Evolutionary conservation across 2,888 invertebrate genomes (phyloP), one percentile per base, ranked within the genome.

Genomic region (Mechanitis messenoides): DNA sequence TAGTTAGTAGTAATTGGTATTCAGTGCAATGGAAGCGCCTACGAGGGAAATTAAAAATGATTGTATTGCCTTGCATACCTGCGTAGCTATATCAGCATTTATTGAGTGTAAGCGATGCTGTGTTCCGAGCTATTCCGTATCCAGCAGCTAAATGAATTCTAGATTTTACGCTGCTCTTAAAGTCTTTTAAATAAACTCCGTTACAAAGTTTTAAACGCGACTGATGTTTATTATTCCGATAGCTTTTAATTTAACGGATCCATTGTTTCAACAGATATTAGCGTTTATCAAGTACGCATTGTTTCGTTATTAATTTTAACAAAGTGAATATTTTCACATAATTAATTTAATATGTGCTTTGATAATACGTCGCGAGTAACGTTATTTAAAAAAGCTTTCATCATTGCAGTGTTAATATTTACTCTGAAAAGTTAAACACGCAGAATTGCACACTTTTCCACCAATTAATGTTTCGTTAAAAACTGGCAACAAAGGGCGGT

Each of bases 401-500:
- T 61, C 45, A 84, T 85, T 83, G 78, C 81, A 74, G 68, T 77
- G 81, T 84, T 81, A 84, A 84, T 84, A 84, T 87, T 84, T 80
- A 81, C 80, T 72, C 70, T 70, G 79, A 77, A 82, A 81, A 79
- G 83, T 81, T 81, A 83, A 85, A 84, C 82, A 83, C 72, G 75
- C 74, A 31, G 80, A 81, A 84, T 81, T 84, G 85, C 80, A 81
- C 87, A 86, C 82, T 87, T 85, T 85, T 83, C 78, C 84, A 79
- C 78, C 86, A 85, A 87, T 87, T 86, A 86, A 83, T 83, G 81
- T 80, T 80, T 78, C 76, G 82, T 84, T 81, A 77, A 83, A 85
- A 84, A 79, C 80, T 77, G 71, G 71, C 77, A 80, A 87, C 86
- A 87, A 87, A 83, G 80, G 81, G 74, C 69, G 67, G 61, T 71